Evolutionary conservation across 2,113 vertebrate genomes (phyloP), one percentile per base, ranked within the genome.

Genomic region (Sapayoa aenigma): DNA sequence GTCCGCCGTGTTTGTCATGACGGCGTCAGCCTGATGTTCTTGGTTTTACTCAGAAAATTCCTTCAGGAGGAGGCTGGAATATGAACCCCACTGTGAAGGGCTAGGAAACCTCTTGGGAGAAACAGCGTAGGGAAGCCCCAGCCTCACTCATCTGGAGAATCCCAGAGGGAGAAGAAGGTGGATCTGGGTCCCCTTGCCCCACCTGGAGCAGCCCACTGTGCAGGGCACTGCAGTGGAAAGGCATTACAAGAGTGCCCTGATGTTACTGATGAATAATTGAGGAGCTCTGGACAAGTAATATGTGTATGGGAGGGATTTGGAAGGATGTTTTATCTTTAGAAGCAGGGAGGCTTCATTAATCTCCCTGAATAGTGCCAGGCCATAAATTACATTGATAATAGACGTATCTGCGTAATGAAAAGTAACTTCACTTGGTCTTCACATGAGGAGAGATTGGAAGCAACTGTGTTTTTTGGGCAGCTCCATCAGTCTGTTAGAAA

Each of bases 291-390:
- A 63, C 73, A 74, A 93, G 80, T 86, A 78, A 4, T 44, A 27
- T 16, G 7, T 55, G 50, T 19, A 56, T 33, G 41, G 52, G 59
- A 88, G 63, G 72, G 63, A 20, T 63, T 87, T 81, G 86, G 76
- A 53, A 65, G 81, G 77, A 74, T 56, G 77, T 72, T 90, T 94
- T 89, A 52, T 95, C 91, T 93, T 93, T 65, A 89, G 86, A 92
- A 94, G 84, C 73, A 59, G 59, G 24, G 80, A 80, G 47, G 6
- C 60, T 84, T 94, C 93, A 84, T 96, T 94, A 93, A 74, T 94
- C 80, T 87, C 60, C 31, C 31, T 75, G 74, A 87, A n/a, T 84
- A 89, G 90, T 30, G 62, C 87, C 67, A 92, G 69, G 79, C 79
- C 80, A 63, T 95, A 86, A 92, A 92, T 92, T 67, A n/a, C 52